A percentile compares a stretch with the other conserved stretches of the same genome.
Evolutionary conservation across 2,888 invertebrate species (phyloP).

Genomic region (Dusona sp.): DNA sequence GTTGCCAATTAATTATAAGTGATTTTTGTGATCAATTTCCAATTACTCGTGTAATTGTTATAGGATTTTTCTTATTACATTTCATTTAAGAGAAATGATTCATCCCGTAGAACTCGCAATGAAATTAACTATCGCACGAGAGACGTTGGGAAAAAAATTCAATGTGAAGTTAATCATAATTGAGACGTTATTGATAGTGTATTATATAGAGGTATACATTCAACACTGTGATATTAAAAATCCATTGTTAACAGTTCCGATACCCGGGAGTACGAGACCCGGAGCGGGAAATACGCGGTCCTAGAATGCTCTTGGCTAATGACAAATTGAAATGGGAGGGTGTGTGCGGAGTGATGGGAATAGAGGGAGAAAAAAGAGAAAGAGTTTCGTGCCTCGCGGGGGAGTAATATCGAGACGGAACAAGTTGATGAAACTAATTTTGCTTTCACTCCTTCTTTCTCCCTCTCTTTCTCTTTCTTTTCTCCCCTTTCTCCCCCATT

Average conservation of each 20-base stretch:
- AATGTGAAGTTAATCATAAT: constrained; percentile 35
- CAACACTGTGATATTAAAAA: constrained; percentile 54
- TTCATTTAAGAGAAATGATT: background rate
- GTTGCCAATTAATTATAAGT: background rate
- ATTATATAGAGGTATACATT: constrained; percentile 24
- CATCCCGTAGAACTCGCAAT: background rate
- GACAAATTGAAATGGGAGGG: constrained; percentile 67
- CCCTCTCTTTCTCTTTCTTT: constrained; percentile 24
- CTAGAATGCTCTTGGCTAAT: constrained; percentile 59
- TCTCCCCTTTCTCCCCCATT: background rate
- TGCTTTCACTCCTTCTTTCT: constrained; percentile 43
- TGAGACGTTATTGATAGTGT: constrained; percentile 49
- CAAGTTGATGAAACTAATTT: constrained; percentile 78
- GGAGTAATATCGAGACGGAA: constrained; percentile 72
- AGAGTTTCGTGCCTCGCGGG: constrained; percentile 59
- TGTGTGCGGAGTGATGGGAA: constrained; percentile 19
- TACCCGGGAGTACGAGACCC: constrained; percentile 31
- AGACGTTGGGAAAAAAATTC: background rate
- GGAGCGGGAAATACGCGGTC: constrained; percentile 34
- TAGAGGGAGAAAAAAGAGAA: constrained; percentile 20
- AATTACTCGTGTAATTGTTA: background rate
- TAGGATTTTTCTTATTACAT: background rate
- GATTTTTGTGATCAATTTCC: background rate
- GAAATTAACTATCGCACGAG: background rate
- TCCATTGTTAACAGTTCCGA: constrained; percentile 59